Base-by-base conservation (phyloP, 2,797 vertebrate genomes). In the Mormyrus hasselquistii region DNA sequence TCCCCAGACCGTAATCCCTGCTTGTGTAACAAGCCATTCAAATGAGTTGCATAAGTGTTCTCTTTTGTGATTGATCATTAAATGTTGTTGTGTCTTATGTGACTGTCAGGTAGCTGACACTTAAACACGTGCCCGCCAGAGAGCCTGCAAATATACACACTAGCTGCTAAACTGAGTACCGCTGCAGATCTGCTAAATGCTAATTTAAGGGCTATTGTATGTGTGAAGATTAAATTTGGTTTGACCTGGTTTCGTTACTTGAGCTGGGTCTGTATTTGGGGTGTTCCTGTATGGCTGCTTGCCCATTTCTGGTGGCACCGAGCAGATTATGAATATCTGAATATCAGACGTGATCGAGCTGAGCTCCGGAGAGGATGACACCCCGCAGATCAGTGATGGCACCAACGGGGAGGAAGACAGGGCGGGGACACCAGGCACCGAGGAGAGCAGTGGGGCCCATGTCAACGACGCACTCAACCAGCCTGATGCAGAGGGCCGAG, bases 361-460 rank as follows among this genome's bases (percentile, higher is more conserved):
- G 90, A 99, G 99, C 92, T 99, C 98, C 0, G 99, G 98, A 89
- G 99, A 99, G 10, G 99, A 99, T 88, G 98, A 98, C 14, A 92
- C 96, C 14, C 94, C 98, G 90, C 97, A 97, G 89, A 97, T 98
- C 88, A 98, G 97, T 34, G 98, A 98, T 89, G 98, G 97, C 73
- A 96, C 96, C 22, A 95, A 94, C 0, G 96, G 97, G 84, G 97
- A 98, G 16, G 97, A 97, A 0, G 96, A 95, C 14, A 94, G 95
- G 2, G 96, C 96, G 0, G 95, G 95, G 82, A 94, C 94, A 0
- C 47, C 89, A 0, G 95, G 96, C 57, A 95, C 95, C 0, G 97
- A 97, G 92, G 98, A 99, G 93, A 98, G 98, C 94, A 98, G 98
- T 4, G 98, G 98, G 34, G 97, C 98, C 8, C 99, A 99, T 49